phyloP scores from a whole-genome alignment of 2,113 vertebrate genomes.

The Hydrolagus affinis region DNA sequence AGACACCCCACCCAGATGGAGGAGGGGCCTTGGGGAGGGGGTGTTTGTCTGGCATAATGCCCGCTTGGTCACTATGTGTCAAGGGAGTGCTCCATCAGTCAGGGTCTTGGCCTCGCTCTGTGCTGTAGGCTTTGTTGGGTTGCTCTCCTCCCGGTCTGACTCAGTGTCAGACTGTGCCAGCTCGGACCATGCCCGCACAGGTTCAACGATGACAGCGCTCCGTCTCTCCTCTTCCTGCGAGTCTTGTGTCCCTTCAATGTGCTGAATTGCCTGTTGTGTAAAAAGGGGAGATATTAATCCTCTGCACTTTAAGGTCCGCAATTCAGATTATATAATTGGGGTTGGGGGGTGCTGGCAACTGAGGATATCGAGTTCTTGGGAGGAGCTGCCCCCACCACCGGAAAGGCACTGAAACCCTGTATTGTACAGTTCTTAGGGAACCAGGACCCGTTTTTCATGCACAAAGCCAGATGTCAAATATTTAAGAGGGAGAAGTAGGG shows the following conservation, averaged over 20 bases:
- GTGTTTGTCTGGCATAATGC: neutral
- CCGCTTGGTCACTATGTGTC: slow-evolving; percentile 44
- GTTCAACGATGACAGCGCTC: slow-evolving; percentile 80
- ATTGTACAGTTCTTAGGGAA: too few species aligned
- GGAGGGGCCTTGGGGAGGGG: neutral
- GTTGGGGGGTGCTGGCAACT: neutral
- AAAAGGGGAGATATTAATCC: neutral
- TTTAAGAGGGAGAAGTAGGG: too few species aligned
- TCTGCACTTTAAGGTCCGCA: neutral
- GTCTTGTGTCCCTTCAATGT: slow-evolving; percentile 92
- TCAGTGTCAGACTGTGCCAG: slow-evolving; percentile 75
- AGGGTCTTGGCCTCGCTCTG: slow-evolving; percentile 61
- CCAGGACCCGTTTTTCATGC: too few species aligned
- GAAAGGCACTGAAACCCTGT: neutral
- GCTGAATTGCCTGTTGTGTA: slow-evolving; percentile 80
- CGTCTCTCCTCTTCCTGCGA: slow-evolving; percentile 78
- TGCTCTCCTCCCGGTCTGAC: slow-evolving; percentile 75
- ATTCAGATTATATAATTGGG: neutral
- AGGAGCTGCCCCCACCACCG: neutral
- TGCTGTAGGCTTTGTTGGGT: slow-evolving; percentile 50
- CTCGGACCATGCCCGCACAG: slow-evolving; percentile 58
- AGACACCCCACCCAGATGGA: slow-evolving; percentile 47
- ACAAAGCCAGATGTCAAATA: too few species aligned
- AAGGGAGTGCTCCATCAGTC: slow-evolving; percentile 68
- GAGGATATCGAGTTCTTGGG: neutral